Conservation (phyloP, 2,888 invertebrate genomes). For the Cryptocephalus moraei region DNA sequence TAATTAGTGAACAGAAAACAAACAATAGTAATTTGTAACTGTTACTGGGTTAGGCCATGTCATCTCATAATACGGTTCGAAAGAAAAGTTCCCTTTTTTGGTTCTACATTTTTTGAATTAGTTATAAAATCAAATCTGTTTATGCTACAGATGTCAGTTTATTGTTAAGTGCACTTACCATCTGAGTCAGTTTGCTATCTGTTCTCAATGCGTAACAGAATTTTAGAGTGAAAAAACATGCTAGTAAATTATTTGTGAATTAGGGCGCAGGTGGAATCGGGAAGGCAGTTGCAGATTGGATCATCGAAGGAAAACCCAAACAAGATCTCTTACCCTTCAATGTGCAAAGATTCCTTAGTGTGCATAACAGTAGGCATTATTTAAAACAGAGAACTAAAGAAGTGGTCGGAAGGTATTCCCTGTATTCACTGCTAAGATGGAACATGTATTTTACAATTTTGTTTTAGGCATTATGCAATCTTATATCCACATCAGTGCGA, state of each 20-base stretch:
- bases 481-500: slow-evolving; percentile 50
- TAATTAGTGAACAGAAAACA: too few relatives aligned
- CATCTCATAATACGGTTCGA: too few relatives aligned
- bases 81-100: too few relatives aligned
- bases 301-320: slow-evolving; percentile 53
- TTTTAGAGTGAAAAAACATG: too few relatives aligned
- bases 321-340: slow-evolving; percentile 52
- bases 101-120: too few relatives aligned
- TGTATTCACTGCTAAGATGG: neutral
- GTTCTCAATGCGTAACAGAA: too few relatives aligned
- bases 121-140: too few relatives aligned
- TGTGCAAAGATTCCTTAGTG: slow-evolving; percentile 53
- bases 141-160: too few relatives aligned
- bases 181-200: too few relatives aligned
- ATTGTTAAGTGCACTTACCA: too few relatives aligned
- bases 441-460: slow-evolving; percentile 5
- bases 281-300: slow-evolving; percentile 57
- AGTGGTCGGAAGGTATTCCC: slow-evolving; percentile 47
- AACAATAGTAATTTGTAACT: too few relatives aligned
- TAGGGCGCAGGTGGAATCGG: slow-evolving; percentile 60
- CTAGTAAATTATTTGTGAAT: neutral
- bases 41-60: too few relatives aligned
- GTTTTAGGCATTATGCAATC: slow-evolving; percentile 44
- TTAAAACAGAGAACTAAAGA: slow-evolving; percentile 54
- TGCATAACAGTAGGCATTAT: slow-evolving; percentile 54